phyloP scores from a whole-genome alignment of 2,113 vertebrate species.

The Aepyceros melampus region DNA sequence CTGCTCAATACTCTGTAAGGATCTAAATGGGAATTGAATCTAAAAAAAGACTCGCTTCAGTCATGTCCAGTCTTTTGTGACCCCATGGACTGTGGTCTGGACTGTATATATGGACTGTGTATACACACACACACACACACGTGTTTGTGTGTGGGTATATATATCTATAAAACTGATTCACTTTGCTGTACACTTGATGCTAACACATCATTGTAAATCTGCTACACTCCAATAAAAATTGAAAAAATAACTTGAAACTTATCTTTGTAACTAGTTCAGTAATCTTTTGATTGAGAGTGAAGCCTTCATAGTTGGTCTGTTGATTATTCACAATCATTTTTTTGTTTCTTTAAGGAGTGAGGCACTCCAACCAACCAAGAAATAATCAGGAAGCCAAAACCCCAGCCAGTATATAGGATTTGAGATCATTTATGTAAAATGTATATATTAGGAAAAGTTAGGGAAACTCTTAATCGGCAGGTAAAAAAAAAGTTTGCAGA shows the following conservation, averaged over 20 bases:
- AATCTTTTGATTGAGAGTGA: background rate
- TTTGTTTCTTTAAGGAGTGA: background rate
- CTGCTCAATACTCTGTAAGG: background rate
- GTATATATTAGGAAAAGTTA: background rate
- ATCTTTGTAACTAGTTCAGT: background rate
- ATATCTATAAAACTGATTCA: background rate
- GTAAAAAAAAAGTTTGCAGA: background rate
- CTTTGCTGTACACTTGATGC: background rate
- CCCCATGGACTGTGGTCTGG: background rate
- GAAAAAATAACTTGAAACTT: background rate
- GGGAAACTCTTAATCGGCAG: background rate
- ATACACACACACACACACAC: background rate
- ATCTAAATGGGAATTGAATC: background rate
- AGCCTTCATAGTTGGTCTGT: background rate
- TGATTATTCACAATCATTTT: background rate
- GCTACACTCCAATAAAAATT: background rate
- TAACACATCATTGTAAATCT: background rate
- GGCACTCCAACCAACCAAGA: background rate
- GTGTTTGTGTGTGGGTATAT: background rate
- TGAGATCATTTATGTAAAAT: background rate
- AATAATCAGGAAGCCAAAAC: background rate
- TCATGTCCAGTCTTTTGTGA: background rate
- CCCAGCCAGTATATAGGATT: background rate
- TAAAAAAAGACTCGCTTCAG: background rate
- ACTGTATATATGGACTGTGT: background rate